Evolutionary conservation across 2,797 vertebrate species (phyloP).

Genomic region (Anniella stebbinsi): DNA sequence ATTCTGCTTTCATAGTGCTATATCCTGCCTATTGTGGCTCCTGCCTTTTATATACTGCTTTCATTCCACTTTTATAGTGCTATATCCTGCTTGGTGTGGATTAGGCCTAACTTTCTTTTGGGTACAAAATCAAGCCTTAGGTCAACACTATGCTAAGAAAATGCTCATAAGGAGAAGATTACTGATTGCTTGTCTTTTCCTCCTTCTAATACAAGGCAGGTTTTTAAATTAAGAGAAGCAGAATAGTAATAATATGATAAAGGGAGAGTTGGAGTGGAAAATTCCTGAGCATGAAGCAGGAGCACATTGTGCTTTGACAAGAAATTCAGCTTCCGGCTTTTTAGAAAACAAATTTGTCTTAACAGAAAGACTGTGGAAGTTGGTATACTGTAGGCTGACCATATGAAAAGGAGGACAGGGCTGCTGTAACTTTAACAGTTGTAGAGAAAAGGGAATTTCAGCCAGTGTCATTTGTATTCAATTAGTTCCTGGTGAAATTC

Average conservation of each 20-base stretch:
- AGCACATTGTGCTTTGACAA: slow-evolving; percentile 58
- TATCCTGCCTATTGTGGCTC: no score
- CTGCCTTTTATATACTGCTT: no score
- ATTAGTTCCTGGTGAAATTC: no score
- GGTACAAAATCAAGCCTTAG: background rate
- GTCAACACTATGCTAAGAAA: background rate
- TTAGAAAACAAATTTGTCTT: slow-evolving; percentile 59
- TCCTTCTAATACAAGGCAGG: slow-evolving; percentile 9
- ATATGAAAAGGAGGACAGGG: no score
- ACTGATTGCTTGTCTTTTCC: background rate
- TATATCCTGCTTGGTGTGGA: no score
- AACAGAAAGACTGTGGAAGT: slow-evolving; percentile 55
- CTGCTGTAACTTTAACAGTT: no score
- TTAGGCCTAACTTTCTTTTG: slow-evolving; percentile 6
- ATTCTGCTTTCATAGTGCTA: no score
- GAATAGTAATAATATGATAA: slow-evolving; percentile 49
- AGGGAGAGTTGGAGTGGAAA: slow-evolving; percentile 66
- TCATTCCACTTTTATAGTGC: no score
- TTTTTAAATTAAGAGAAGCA: slow-evolving; percentile 44
- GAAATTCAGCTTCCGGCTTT: slow-evolving; percentile 59
- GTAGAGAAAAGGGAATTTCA: no score
- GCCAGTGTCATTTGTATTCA: no score
- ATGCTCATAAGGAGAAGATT: background rate
- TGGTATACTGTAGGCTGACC: slow-evolving; percentile 62
- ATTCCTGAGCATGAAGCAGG: slow-evolving; percentile 61